Evolutionary conservation across 2,797 vertebrate genomes (phyloP), one percentile per base, ranked within the genome.

Genomic region (Corythornis leucogaster): DNA sequence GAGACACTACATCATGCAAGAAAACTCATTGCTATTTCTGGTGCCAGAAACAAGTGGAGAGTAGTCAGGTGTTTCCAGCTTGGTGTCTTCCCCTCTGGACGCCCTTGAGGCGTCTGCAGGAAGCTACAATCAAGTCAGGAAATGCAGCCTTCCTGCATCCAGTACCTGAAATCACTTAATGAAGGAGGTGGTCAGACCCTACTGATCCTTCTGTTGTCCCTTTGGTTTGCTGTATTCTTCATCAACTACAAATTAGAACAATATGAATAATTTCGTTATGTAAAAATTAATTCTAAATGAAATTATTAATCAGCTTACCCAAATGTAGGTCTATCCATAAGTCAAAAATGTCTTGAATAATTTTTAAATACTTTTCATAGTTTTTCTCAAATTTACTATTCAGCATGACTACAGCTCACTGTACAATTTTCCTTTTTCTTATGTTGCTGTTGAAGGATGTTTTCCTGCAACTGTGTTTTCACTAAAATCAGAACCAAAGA

Each of bases 1-100:
- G 93, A 93, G 92, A 89, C 38, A 2, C 78, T 90, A 40, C 75
- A 89, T 95, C 88, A 80, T 87, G 17, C 81, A 85, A 77, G 78
- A 87, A 82, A 95, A 80, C 54, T 80, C 0, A 0, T 75, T 93
- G 57, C 92, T 95, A 80, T 95, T 95, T 80, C 81, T 94, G 82
- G 89, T 92, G 64, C 88, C 89, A 95, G 87, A 82, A 86, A 92
- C 50, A 70, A 89, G 53, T 84, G 45, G 64, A 61, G 86, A 93
- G 50, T 68, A 87, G 90, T 82, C 90, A 90, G 88, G 86, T 95
- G 75, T 78, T 95, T 90, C 83, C 75, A 90, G 53, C 80, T 67
- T 63, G 30, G 42, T 94, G 24, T 90, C 88, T 95, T 93, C 79
- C 64, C 78, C 73, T 95, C 90, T 87, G 45, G 76, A 77, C 77